These are phyloP conservation scores for Cyrtonyx montezumae DNA, from an alignment of 2,113 vertebrate species.

Conservation along the genomic window DNA sequence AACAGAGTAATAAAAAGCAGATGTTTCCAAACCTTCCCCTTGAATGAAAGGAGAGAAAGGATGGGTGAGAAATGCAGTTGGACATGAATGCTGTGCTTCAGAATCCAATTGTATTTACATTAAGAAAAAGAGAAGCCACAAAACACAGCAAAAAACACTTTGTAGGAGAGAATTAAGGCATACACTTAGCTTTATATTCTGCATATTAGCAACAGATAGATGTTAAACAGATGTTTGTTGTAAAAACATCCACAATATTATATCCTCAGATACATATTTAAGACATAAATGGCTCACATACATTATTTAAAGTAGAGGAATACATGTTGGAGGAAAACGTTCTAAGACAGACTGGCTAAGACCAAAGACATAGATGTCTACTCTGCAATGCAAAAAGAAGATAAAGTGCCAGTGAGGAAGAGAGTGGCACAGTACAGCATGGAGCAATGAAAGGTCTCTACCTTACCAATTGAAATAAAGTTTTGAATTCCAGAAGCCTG, in stretches of 20 bases:
- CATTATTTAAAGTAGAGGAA: not conserved
- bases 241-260: not conserved
- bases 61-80: not conserved
- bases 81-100: not conserved
- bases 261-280: not conserved
- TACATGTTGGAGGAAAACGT: not conserved
- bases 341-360: not conserved
- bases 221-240: constrained; percentile 34
- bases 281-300: not conserved
- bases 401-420: not conserved
- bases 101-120: constrained; percentile 8
- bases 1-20: constrained; percentile 27
- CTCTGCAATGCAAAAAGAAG: not conserved
- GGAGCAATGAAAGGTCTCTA: not conserved
- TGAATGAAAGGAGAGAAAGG: not conserved
- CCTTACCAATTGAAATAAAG: not conserved
- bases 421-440: not conserved
- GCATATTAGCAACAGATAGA: not conserved
- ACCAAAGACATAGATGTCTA: not conserved
- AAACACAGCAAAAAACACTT: not conserved
- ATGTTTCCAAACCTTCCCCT: constrained; percentile 14
- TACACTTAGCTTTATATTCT: not conserved
- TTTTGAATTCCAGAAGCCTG: not conserved
- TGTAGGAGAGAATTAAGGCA: not conserved
- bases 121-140: not conserved